Percentiles rank a stretch among this genome's conserved stretches.
phyloP scores from a whole-genome alignment of 2,888 invertebrate genomes.

The Pyrocoelia pectoralis region DNA sequence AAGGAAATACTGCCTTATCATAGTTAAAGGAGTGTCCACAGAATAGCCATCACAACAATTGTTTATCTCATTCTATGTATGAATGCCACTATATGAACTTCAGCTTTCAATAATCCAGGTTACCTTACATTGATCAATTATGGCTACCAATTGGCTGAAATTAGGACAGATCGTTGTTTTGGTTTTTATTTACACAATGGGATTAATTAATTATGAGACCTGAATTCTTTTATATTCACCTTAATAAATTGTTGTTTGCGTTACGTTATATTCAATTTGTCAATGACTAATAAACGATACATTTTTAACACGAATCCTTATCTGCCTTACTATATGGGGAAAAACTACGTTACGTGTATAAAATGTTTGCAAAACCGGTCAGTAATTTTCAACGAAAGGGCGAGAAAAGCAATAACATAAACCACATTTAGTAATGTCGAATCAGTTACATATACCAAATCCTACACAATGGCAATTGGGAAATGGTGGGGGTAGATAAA shows the following conservation, averaged over 20 bases:
- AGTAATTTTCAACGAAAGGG: constrained; percentile 27
- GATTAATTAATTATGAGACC: no score
- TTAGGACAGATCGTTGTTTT: no score
- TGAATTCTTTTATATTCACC: not conserved
- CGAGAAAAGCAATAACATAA: constrained; percentile 32
- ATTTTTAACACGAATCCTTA: not conserved
- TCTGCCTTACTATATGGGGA: not conserved
- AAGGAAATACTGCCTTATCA: constrained; percentile 40
- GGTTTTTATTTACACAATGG: no score
- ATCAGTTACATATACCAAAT: constrained; percentile 37
- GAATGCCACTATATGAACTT: constrained; percentile 28
- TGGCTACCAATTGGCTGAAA: no score
- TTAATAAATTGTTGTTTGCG: not conserved
- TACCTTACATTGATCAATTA: not conserved
- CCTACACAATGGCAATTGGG: constrained; percentile 49
- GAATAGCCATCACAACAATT: constrained; percentile 40
- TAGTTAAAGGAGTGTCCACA: constrained; percentile 39
- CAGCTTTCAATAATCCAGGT: not conserved
- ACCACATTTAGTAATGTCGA: constrained; percentile 29
- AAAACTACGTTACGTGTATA: not conserved
- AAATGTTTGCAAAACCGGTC: constrained; percentile 23
- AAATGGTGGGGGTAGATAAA: constrained; percentile 51
- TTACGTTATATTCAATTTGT: not conserved
- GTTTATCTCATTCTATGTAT: constrained; percentile 36
- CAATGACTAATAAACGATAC: not conserved